Conservation (phyloP, 2,113 vertebrate genomes). For the Neogobius melanostomus region DNA sequence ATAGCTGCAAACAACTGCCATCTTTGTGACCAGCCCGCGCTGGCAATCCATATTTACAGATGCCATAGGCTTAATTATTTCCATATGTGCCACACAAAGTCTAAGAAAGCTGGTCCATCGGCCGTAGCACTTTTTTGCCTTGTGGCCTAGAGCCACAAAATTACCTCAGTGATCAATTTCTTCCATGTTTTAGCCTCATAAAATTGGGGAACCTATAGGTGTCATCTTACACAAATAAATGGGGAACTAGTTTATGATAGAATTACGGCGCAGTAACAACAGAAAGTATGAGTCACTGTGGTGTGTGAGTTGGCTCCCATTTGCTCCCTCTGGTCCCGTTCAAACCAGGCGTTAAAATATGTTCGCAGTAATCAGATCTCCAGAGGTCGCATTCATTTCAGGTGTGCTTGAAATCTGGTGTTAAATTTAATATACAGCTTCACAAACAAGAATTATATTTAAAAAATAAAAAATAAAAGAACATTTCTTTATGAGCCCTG, state of each 20-base stretch:
- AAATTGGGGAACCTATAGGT: slow-evolving; percentile 10
- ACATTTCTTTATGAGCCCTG: no score
- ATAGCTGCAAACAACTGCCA: slow-evolving; percentile 6
- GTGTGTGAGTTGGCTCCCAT: slow-evolving; percentile 12
- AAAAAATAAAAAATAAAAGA: no score
- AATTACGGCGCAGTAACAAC: slow-evolving; percentile 11
- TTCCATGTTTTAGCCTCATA: slow-evolving; percentile 12
- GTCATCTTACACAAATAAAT: slow-evolving; percentile 13
- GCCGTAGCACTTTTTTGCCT: neutral
- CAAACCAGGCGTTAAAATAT: slow-evolving; percentile 8
- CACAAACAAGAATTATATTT: neutral
- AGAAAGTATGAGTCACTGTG: slow-evolving; percentile 15
- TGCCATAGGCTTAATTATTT: slow-evolving; percentile 8
- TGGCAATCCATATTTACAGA: slow-evolving; percentile 11
- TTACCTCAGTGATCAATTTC: slow-evolving; percentile 7
- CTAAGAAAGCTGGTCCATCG: neutral
- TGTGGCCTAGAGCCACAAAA: slow-evolving; percentile 5
- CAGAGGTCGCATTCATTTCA: neutral
- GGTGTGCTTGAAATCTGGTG: neutral
- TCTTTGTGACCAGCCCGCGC: neutral
- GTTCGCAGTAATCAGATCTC: slow-evolving; percentile 1
- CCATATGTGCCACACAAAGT: slow-evolving; percentile 2
- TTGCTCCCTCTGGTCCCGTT: slow-evolving; percentile 7
- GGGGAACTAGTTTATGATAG: slow-evolving; percentile 11
- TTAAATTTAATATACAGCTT: neutral